These are phyloP conservation scores for Drosophila mimica DNA, from an alignment of 2,888 invertebrate species.

Conservation along the genomic window DNA sequence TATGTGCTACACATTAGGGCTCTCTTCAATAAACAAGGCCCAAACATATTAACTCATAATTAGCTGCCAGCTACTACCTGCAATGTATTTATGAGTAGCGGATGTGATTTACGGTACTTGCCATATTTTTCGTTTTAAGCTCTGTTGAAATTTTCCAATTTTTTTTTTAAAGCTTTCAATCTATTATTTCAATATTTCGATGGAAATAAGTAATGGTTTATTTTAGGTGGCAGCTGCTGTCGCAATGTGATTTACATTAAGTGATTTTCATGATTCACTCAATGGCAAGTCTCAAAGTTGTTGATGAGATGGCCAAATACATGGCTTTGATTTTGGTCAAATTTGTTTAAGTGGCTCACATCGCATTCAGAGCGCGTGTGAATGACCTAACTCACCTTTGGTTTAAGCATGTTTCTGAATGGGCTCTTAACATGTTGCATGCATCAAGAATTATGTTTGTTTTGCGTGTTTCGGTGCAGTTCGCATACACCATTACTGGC, in stretches of 20 bases:
- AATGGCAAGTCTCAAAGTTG: constrained; percentile 7
- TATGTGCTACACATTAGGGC: background rate
- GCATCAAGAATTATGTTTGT: constrained; percentile 16
- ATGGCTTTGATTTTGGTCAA: constrained; percentile 23
- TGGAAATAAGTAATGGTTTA: constrained; percentile 21
- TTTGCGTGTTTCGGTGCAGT: constrained; percentile 44
- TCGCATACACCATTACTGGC: constrained; percentile 12
- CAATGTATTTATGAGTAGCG: constrained; percentile 2
- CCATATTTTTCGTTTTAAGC: background rate
- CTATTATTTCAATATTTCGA: constrained; percentile 1
- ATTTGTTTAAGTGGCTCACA: constrained; percentile 18
- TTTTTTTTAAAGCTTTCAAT: background rate
- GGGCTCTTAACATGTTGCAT: constrained; percentile 19
- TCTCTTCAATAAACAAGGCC: background rate
- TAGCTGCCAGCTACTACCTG: constrained; percentile 10
- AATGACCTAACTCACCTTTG: constrained; percentile 22
- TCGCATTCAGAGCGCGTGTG: constrained; percentile 42
- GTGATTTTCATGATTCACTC: background rate
- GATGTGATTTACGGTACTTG: constrained; percentile 6
- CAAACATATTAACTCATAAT: constrained; percentile 23
- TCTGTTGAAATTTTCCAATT: background rate
- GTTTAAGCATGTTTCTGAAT: constrained; percentile 16
- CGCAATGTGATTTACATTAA: constrained; percentile 7
- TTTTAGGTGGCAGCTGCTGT: constrained; percentile 2
- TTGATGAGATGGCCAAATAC: constrained; percentile 46